A percentile compares a stretch with the other conserved stretches of the same genome.
phyloP scores from a whole-genome alignment of 2,113 vertebrate genomes.

The Calonectris borealis region DNA sequence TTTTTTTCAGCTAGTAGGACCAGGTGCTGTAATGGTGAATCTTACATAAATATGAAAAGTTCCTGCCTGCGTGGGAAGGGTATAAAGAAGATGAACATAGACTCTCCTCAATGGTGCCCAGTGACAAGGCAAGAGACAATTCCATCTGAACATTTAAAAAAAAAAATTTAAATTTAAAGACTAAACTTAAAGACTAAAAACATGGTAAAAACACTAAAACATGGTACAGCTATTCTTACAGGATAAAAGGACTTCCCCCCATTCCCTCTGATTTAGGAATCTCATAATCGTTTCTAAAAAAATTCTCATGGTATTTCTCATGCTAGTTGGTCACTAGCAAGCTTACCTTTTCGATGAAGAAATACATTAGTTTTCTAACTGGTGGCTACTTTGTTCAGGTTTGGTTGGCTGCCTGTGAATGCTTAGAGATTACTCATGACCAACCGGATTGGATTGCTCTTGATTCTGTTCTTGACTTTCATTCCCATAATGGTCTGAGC shows the following conservation, averaged over 20 bases:
- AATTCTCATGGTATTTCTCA: not conserved
- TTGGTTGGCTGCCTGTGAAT: not conserved
- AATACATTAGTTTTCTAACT: not conserved
- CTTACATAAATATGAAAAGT: no score
- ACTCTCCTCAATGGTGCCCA: not conserved
- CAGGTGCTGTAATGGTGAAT: not conserved
- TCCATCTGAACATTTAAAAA: not conserved
- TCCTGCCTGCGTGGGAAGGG: not conserved
- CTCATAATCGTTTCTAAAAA: not conserved
- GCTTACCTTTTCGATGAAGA: not conserved
- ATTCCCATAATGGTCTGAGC: not conserved
- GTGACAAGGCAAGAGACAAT: not conserved
- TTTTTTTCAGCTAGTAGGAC: not conserved
- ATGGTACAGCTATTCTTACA: not conserved
- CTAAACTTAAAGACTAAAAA: not conserved
- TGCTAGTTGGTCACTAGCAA: not conserved
- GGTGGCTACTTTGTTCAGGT: not conserved
- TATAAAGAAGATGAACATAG: not conserved
- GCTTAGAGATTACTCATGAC: not conserved
- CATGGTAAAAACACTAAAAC: not conserved
- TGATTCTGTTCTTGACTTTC: not conserved
- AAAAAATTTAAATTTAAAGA: no score
- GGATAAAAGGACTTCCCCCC: not conserved
- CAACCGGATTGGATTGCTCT: not conserved
- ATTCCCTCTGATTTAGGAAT: not conserved